Evolutionary conservation across 2,797 vertebrate genomes (phyloP), one percentile per base, ranked within the genome.

Genomic region (Sebastiscus tertius): DNA sequence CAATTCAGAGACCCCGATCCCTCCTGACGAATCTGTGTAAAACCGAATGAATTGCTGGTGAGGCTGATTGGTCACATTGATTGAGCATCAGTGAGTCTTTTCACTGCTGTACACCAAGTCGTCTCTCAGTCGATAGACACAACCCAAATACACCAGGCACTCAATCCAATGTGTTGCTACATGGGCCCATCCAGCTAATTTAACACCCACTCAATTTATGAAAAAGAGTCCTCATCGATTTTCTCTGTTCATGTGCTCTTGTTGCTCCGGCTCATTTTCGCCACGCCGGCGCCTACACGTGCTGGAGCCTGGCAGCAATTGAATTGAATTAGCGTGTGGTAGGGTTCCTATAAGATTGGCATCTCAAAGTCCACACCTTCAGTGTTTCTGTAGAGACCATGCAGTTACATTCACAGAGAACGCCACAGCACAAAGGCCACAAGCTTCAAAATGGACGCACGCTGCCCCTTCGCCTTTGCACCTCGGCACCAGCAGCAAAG

Each of bases 131-230:
- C 94, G 82, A 96, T 95, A 95, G 92, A 92, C 90, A 92, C 91
- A 92, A 92, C 94, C 93, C 91, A 93, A 96, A 95, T 93, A 93
- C 92, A 92, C 89, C 91, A 91, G 87, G 87, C 94, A 94, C 93
- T 95, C 93, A 94, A 94, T 93, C 94, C 92, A 82, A 87, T 90
- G 92, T 94, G 94, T 93, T 94, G 92, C 94, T 92, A 94, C 94
- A 93, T 87, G 86, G 93, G 78, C 90, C 92, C 92, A 93, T 95
- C 92, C 88, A 89, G 93, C 94, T 95, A 95, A 95, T 95, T 95
- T 95, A 95, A 95, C 95, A 94, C 91, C 90, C 94, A 92, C 94
- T 95, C 93, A 89, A 95, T 95, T 95, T 95, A 96, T 95, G 94
- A 95, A 95, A 95, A 95, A 94, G 92, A 95, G 93, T 92, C 90